Evolutionary conservation across 2,888 invertebrate species (phyloP).

Genomic region (Caenorhabditis macrosperma): DNA sequence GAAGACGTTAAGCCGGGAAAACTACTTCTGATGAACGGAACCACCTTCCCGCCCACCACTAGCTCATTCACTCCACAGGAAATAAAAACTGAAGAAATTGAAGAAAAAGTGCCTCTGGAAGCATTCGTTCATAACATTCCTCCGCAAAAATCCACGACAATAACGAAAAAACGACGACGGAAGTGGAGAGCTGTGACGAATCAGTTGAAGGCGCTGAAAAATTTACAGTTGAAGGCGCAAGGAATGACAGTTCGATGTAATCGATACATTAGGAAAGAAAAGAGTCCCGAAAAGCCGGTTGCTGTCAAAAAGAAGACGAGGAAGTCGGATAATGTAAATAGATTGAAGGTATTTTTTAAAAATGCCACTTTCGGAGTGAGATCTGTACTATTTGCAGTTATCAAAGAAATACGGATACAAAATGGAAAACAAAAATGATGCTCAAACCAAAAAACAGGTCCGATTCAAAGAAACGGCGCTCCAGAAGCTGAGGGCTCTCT

Average conservation of each 20-base stretch:
- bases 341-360: too few relatives aligned
- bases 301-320: neutral
- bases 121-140: neutral
- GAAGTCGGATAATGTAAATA: too few relatives aligned
- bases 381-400: neutral
- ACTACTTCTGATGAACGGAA: too few relatives aligned
- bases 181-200: neutral
- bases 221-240: neutral
- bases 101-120: neutral
- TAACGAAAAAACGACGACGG: neutral
- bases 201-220: neutral
- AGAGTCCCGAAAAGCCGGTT: neutral
- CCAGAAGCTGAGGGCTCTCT: conserved; percentile 7
- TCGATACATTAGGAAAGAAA: neutral
- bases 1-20: neutral
- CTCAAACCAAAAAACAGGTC: neutral
- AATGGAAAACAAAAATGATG: neutral
- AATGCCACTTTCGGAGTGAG: too few relatives aligned
- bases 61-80: neutral
- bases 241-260: neutral
- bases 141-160: neutral
- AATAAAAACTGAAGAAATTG: neutral
- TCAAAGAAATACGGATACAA: neutral
- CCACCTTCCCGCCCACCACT: too few relatives aligned
- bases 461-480: conserved; percentile 8